These are phyloP conservation scores for Aeoliscus strigatus DNA, from an alignment of 2,797 vertebrate species.

Conservation along the genomic window DNA sequence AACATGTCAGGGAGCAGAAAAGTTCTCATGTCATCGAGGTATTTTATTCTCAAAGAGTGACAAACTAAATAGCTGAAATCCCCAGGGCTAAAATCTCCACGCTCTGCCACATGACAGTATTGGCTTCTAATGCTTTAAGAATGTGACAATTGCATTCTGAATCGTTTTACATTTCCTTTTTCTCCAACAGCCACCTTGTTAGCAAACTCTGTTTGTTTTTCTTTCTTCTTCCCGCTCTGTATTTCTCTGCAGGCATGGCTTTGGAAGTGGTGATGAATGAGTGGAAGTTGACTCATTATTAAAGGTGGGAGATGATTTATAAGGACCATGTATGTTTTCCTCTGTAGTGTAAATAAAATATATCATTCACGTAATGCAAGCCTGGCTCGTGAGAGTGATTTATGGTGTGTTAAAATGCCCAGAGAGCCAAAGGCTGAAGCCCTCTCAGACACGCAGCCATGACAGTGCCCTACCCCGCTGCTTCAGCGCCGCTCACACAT, in stretches of 20 bases:
- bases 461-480: constrained; percentile 73
- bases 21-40: constrained; percentile 69
- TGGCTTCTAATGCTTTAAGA: constrained; percentile 59
- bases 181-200: constrained; percentile 66
- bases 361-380: constrained; percentile 84
- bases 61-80: constrained; percentile 73
- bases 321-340: constrained; percentile 83
- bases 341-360: constrained; percentile 91
- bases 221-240: constrained; percentile 40
- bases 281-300: constrained; percentile 85
- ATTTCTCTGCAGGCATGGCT: constrained; percentile 71
- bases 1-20: constrained; percentile 70
- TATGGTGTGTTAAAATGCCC: constrained; percentile 81
- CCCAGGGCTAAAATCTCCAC: constrained; percentile 55
- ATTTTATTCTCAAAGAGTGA: constrained; percentile 69
- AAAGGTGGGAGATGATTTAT: constrained; percentile 89
- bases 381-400: constrained; percentile 78
- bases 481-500: constrained; percentile 64
- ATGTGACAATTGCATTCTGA: constrained; percentile 65
- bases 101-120: constrained; percentile 53
- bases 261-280: constrained; percentile 81
- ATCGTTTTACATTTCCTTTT: constrained; percentile 55
- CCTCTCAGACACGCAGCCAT: constrained; percentile 73
- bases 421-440: constrained; percentile 80
- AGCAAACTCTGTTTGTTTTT: constrained; percentile 73